Evolutionary conservation across 2,797 vertebrate genomes (phyloP).

Genomic region (Threskiornis aethiopicus): DNA sequence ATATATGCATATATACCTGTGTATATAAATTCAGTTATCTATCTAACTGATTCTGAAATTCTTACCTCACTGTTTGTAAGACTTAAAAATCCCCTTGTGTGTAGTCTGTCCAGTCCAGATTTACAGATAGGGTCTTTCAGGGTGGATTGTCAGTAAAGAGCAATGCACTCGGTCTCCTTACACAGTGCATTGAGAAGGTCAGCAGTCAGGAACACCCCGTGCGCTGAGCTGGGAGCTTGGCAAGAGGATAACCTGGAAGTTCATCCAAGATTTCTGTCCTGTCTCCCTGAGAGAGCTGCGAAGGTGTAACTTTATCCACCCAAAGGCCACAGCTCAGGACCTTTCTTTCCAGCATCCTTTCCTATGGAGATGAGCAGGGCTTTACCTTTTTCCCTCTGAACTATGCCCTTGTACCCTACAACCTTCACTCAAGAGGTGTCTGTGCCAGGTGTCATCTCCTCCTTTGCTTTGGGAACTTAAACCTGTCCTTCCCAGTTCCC

Average conservation of each 20-base stretch:
- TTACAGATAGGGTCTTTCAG: not conserved
- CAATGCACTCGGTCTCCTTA: not conserved
- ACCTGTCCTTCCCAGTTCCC: not conserved
- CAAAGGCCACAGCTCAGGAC: not conserved
- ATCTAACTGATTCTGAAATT: not conserved
- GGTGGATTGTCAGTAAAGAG: not conserved
- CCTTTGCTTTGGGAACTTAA: not conserved
- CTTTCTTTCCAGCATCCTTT: not conserved
- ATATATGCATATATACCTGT: not conserved
- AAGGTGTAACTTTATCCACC: not conserved
- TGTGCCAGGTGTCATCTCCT: not conserved
- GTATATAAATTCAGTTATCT: not conserved
- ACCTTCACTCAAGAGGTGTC: not conserved
- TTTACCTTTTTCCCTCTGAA: not conserved
- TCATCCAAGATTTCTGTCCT: not conserved
- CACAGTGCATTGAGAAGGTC: not conserved
- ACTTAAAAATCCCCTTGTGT: not conserved
- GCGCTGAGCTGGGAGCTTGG: not conserved
- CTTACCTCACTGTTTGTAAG: not conserved
- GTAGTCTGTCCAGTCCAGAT: not conserved
- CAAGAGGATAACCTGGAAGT: not conserved
- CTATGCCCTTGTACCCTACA: not conserved
- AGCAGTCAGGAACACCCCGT: not conserved
- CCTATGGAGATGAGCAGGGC: not conserved
- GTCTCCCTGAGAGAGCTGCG: not conserved